Percentiles rank a stretch among this genome's conserved stretches.
These are phyloP conservation scores for Lysandra coridon DNA, from an alignment of 2,888 invertebrate species.

Conservation along the genomic window DNA sequence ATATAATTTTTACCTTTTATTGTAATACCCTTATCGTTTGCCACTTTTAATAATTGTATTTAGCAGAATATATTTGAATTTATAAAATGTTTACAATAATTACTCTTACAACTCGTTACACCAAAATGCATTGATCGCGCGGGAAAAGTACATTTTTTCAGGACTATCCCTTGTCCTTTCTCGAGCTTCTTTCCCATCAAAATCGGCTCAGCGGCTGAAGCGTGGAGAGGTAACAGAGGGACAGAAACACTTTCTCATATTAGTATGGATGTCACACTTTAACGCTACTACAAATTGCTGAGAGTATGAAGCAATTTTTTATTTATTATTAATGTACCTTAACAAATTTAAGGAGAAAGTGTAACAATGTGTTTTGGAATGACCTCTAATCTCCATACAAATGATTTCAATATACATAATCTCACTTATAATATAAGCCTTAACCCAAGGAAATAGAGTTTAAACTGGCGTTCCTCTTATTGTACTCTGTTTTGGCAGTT, in stretches of 20 bases:
- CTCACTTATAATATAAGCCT: constrained; percentile 43
- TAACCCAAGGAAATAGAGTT: constrained; percentile 47
- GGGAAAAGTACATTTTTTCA: no score
- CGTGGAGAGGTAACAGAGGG: background rate
- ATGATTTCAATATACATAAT: constrained; percentile 75
- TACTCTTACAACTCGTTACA: no score
- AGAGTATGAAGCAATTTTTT: constrained; percentile 13
- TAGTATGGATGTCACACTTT: background rate
- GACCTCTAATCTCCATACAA: constrained; percentile 78
- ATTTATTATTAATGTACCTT: constrained; percentile 36
- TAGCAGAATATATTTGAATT: background rate
- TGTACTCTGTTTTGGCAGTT: constrained; percentile 49
- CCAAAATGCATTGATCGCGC: no score
- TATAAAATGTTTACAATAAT: no score
- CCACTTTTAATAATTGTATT: background rate
- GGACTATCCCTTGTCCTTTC: background rate
- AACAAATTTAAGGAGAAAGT: constrained; percentile 43
- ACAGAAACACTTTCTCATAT: background rate
- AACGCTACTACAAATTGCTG: background rate
- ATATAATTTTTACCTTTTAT: background rate
- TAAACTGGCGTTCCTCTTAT: constrained; percentile 43
- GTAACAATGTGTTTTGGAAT: constrained; percentile 50
- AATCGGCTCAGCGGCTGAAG: background rate
- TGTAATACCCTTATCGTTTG: background rate
- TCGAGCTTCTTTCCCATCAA: background rate